Evolutionary conservation across 2,797 vertebrate species (phyloP).

Genomic region (Urocyon cinereoargenteus): DNA sequence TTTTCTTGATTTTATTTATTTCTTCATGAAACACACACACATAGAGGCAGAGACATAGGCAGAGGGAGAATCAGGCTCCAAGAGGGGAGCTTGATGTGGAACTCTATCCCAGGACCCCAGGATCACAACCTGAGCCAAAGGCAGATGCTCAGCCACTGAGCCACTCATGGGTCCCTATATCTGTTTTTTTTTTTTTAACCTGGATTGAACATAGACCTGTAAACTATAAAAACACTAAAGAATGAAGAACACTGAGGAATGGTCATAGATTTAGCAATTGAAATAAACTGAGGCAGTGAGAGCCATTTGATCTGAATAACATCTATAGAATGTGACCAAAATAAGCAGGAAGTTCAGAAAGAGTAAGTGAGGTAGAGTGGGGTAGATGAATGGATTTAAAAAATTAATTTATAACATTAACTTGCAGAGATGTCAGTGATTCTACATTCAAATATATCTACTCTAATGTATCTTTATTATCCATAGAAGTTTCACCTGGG

Average conservation of each 20-base stretch:
- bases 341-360: background rate
- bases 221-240: background rate
- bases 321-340: background rate
- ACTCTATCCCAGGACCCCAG: no score
- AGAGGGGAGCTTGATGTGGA: no score
- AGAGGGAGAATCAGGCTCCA: no score
- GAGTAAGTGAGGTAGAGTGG: background rate
- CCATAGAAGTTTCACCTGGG: background rate
- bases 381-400: background rate
- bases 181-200: background rate
- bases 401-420: background rate
- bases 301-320: constrained; percentile 8
- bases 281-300: background rate
- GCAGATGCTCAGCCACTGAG: no score
- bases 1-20: no score
- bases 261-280: constrained; percentile 48
- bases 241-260: background rate
- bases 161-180: background rate
- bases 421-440: background rate
- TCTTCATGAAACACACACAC: no score
- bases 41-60: no score
- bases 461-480: background rate
- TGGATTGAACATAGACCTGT: background rate
- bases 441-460: background rate
- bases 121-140: no score